Conservation (phyloP, 2,113 vertebrate species). For the Bubalus kerabau region DNA sequence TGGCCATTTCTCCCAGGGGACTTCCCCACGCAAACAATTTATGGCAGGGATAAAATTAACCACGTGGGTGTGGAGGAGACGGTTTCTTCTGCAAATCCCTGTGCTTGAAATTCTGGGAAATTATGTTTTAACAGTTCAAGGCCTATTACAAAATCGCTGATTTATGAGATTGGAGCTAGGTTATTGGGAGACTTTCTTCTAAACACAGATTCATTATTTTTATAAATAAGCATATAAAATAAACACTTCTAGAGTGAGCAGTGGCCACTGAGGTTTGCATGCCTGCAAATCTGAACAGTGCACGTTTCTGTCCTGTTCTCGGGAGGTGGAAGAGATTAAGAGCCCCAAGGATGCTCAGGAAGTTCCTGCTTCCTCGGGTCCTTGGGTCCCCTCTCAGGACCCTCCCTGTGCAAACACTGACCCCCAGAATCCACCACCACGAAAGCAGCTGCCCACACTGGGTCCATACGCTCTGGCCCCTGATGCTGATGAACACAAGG, state of each 20-base stretch:
- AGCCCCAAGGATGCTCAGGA: neutral
- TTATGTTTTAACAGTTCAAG: slow-evolving; percentile 36
- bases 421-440: neutral
- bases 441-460: neutral
- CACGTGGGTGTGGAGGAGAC: neutral
- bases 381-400: neutral
- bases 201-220: slow-evolving; percentile 20
- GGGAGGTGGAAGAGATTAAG: neutral
- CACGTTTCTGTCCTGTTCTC: neutral
- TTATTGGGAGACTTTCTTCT: slow-evolving; percentile 21
- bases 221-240: neutral
- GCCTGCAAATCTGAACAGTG: neutral
- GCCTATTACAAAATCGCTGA: slow-evolving; percentile 29
- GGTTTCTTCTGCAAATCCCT: slow-evolving; percentile 6
- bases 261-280: neutral
- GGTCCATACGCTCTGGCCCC: neutral
- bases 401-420: neutral
- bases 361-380: neutral
- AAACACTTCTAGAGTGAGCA: neutral
- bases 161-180: neutral
- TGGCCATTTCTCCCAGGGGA: neutral
- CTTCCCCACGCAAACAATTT: slow-evolving; percentile 48
- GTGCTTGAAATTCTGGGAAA: slow-evolving; percentile 58
- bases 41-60: slow-evolving; percentile 38
- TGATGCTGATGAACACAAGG: neutral